Conservation (phyloP, 35 echinoderm and acorn worm genomes). For the Heliocidaris erythrogramma region DNA sequence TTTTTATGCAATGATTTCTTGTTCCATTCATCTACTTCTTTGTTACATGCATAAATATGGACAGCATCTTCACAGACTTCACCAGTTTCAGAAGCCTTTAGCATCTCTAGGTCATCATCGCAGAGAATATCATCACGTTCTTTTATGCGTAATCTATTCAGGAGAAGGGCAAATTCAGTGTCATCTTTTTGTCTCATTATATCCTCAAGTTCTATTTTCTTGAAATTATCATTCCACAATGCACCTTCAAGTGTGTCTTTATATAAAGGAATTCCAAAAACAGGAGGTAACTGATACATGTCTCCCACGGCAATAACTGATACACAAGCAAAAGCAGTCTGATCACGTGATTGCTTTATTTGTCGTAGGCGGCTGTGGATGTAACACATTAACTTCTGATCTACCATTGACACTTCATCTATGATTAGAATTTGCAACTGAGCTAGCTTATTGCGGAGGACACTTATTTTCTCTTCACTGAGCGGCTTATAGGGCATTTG, state of each 20-base stretch:
- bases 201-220: constrained; percentile 48
- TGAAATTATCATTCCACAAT: constrained; percentile 65
- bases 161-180: constrained; percentile 58
- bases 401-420: constrained; percentile 64
- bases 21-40: constrained; percentile 58
- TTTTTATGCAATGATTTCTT: constrained; percentile 40
- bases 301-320: constrained; percentile 70
- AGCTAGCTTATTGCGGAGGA: background rate
- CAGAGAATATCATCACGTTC: constrained; percentile 28
- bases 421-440: constrained; percentile 54
- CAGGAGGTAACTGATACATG: constrained; percentile 69
- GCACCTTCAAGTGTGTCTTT: background rate
- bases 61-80: constrained; percentile 51
- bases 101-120: constrained; percentile 41
- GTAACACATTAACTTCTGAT: constrained; percentile 46
- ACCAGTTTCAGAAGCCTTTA: constrained; percentile 39
- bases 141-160: constrained; percentile 71
- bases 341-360: constrained; percentile 46
- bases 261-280: constrained; percentile 49
- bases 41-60: constrained; percentile 67
- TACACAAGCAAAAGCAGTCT: constrained; percentile 57
- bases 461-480: constrained; percentile 52
- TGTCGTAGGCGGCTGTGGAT: constrained; percentile 64
- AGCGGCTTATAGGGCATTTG: constrained; percentile 47
- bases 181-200: constrained; percentile 95